A percentile compares a stretch with the other conserved stretches of the same genome.
phyloP scores from a whole-genome alignment of 1,140 invertebrate species.

The Lasioglossum albipes region DNA sequence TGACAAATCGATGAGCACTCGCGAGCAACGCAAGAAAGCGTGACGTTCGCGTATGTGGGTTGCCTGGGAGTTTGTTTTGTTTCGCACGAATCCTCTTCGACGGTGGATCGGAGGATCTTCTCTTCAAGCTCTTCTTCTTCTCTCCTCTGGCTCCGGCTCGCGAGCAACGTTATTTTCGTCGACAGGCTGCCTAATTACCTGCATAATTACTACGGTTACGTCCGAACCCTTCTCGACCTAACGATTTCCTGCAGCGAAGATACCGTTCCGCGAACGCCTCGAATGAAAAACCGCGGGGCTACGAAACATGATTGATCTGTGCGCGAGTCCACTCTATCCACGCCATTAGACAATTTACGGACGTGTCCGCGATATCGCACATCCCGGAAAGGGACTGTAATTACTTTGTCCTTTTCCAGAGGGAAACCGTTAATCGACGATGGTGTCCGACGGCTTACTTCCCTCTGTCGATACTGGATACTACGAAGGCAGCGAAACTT shows the following conservation, averaged over 20 bases:
- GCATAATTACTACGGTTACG: constrained; percentile 27
- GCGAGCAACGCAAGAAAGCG: constrained; percentile 10
- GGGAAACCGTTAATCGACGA: not conserved
- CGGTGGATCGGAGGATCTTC: not conserved
- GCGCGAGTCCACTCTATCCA: constrained; percentile 31
- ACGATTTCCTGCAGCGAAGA: constrained; percentile 26
- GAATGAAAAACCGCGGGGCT: not conserved
- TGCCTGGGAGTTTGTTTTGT: constrained; percentile 29
- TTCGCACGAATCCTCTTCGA: not conserved
- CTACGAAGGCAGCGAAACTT: too few relatives aligned
- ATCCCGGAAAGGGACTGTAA: constrained; percentile 31
- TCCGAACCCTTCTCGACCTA: not conserved
- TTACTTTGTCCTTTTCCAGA: constrained; percentile 21
- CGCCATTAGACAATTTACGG: constrained; percentile 40
- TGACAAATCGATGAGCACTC: constrained; percentile 10
- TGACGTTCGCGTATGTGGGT: constrained; percentile 31
- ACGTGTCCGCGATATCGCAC: constrained; percentile 21
- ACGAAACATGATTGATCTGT: constrained; percentile 37
- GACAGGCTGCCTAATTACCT: constrained; percentile 7
- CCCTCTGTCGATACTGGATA: not conserved
- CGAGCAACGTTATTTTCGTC: not conserved
- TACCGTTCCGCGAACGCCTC: constrained; percentile 6
- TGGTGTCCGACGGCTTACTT: too few relatives aligned
- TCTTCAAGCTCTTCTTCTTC: too few relatives aligned
- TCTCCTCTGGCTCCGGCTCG: not conserved